A percentile compares a stretch with the other conserved stretches of the same genome.
Evolutionary conservation across 1,140 invertebrate genomes (phyloP).

Genomic region (Parasteatoda tepidariorum): DNA sequence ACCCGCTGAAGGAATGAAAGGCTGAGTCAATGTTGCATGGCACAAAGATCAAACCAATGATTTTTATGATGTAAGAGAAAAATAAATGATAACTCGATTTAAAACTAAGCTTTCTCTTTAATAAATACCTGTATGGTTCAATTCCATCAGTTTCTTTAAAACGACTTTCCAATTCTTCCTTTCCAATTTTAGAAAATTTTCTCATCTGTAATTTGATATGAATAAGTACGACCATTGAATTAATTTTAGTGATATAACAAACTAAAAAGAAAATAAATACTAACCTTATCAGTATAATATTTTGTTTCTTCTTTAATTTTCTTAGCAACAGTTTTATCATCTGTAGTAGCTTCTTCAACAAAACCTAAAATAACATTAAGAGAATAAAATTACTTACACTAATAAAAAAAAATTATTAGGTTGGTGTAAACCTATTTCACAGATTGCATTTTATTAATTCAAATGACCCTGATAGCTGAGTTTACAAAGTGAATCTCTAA

Average conservation of each 20-base stretch:
- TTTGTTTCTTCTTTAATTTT: slow-evolving; percentile 18
- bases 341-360: slow-evolving; percentile 28
- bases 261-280: neutral
- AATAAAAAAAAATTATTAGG: neutral
- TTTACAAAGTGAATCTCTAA: too few relatives aligned
- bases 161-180: neutral
- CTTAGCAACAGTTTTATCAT: slow-evolving; percentile 10
- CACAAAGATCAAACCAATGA: too few relatives aligned
- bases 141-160: slow-evolving; percentile 38
- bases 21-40: too few relatives aligned
- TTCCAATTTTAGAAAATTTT: slow-evolving; percentile 9
- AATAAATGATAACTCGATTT: too few relatives aligned
- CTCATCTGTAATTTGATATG: slow-evolving; percentile 8
- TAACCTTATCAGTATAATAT: slow-evolving; percentile 29
- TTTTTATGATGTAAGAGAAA: too few relatives aligned
- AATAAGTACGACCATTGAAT: neutral
- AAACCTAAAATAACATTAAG: slow-evolving; percentile 15
- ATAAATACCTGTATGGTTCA: slow-evolving; percentile 36
- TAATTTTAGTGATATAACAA: neutral
- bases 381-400: neutral
- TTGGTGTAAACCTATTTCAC: too few relatives aligned
- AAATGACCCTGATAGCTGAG: too few relatives aligned
- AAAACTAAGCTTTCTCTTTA: too few relatives aligned
- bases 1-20: too few relatives aligned
- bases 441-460: too few relatives aligned